phyloP scores from a whole-genome alignment of 2,113 vertebrate species.

The Camelus bactrianus region DNA sequence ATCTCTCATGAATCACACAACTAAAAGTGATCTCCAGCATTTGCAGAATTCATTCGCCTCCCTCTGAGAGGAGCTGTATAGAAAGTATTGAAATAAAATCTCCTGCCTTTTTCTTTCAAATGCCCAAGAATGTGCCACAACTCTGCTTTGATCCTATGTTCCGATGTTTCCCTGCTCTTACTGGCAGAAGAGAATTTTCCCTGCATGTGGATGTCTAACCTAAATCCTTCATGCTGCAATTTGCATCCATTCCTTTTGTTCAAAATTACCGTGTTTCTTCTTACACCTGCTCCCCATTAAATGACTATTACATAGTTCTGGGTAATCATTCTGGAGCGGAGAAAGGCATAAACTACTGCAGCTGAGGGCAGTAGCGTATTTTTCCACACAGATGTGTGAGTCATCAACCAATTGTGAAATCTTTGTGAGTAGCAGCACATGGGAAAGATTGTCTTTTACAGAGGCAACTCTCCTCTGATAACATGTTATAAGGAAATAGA shows the following conservation, averaged over 20 bases:
- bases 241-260: constrained; percentile 63
- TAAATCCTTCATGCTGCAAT: constrained; percentile 78
- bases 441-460: constrained; percentile 58
- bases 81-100: constrained; percentile 63
- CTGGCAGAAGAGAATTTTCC: constrained; percentile 42
- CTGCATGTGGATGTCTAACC: constrained; percentile 61
- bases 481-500: constrained; percentile 53
- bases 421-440: constrained; percentile 63
- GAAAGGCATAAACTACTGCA: constrained; percentile 72
- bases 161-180: constrained; percentile 30
- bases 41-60: constrained; percentile 64
- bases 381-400: constrained; percentile 76
- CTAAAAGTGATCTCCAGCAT: constrained; percentile 55
- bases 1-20: constrained; percentile 61
- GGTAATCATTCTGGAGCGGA: constrained; percentile 71
- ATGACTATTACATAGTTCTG: constrained; percentile 69
- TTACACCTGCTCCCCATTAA: constrained; percentile 80
- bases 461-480: constrained; percentile 28
- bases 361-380: constrained; percentile 56
- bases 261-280: constrained; percentile 48
- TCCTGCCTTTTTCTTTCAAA: constrained; percentile 72
- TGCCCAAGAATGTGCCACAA: constrained; percentile 44
- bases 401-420: constrained; percentile 61
- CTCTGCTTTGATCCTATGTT: constrained; percentile 43
- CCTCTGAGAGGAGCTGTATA: background rate